phyloP scores from a whole-genome alignment of 1,140 invertebrate species.

The Diorhabda carinulata region DNA sequence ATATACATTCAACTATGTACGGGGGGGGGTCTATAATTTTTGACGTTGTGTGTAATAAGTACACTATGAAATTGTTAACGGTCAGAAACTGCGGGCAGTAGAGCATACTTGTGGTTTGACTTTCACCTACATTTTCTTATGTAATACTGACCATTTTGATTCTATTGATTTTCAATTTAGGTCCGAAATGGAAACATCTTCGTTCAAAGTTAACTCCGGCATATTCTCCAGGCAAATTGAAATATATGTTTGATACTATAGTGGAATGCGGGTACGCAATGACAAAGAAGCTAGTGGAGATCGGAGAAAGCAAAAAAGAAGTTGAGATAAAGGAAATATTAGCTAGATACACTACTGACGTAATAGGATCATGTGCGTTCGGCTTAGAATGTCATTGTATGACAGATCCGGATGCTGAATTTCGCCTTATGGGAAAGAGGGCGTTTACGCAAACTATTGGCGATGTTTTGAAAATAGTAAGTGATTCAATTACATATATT shows the following conservation, averaged over 20 bases:
- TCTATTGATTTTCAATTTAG: conserved; percentile 23
- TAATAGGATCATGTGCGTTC: conserved; percentile 56
- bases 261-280: conserved; percentile 38
- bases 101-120: too few relatives aligned
- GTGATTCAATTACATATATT: neutral
- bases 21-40: too few relatives aligned
- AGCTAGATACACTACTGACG: conserved; percentile 54
- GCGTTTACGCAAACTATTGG: conserved; percentile 42
- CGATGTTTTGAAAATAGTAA: conserved; percentile 40
- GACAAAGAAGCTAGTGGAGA: conserved; percentile 32
- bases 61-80: too few relatives aligned
- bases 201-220: conserved; percentile 52
- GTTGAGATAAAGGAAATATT: conserved; percentile 32
- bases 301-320: conserved; percentile 12
- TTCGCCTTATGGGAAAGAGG: conserved; percentile 49
- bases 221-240: conserved; percentile 53
- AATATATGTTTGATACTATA: conserved; percentile 48
- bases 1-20: too few relatives aligned
- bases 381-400: conserved; percentile 55
- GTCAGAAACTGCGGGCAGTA: too few relatives aligned
- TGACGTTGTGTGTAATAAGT: too few relatives aligned
- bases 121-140: too few relatives aligned
- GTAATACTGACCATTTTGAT: too few relatives aligned
- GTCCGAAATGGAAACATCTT: conserved; percentile 53
- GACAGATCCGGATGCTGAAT: conserved; percentile 49